A percentile compares a stretch with the other conserved stretches of the same genome.
phyloP scores from a whole-genome alignment of 2,113 vertebrate genomes.

The Sinocyclocheilus rhinocerous region DNA sequence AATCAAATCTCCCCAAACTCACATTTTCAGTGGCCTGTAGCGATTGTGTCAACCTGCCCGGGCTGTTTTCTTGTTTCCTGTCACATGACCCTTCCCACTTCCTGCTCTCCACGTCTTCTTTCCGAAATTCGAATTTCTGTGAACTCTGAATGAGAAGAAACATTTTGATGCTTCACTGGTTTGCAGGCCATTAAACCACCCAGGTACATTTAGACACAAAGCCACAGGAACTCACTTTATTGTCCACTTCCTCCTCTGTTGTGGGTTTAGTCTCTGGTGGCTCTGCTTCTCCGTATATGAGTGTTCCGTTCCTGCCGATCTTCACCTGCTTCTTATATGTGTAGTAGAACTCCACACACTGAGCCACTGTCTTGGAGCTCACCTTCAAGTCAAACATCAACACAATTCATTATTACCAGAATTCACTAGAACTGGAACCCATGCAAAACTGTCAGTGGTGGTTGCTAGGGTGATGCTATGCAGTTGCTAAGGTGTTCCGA shows the following conservation, averaged over 20 bases:
- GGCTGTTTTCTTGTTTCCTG: constrained; percentile 72
- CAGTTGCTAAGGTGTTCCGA: not conserved
- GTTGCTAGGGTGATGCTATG: not conserved
- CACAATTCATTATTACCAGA: not conserved
- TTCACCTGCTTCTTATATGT: constrained; percentile 97
- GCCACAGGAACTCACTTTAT: constrained; percentile 76
- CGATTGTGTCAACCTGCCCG: constrained; percentile 68
- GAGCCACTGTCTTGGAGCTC: constrained; percentile 92
- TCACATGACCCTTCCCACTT: constrained; percentile 81
- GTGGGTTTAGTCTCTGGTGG: constrained; percentile 69
- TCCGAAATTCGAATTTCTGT: constrained; percentile 68
- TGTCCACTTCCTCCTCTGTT: constrained; percentile 84
- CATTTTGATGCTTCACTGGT: not conserved
- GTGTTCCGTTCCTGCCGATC: constrained; percentile 88
- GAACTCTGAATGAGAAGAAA: constrained; percentile 62
- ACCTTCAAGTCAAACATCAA: constrained; percentile 76
- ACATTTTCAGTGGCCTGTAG: constrained; percentile 81
- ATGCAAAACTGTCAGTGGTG: not conserved
- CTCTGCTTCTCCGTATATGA: constrained; percentile 89
- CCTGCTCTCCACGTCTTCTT: constrained; percentile 75
- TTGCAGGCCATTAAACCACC: not conserved
- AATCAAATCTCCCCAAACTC: constrained; percentile 60
- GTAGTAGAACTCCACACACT: constrained; percentile 98
- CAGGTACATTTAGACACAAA: not conserved
- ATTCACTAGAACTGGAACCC: not conserved